Evolutionary conservation across 1,140 invertebrate genomes (phyloP).

Genomic region (Paraescarpia echinospica): DNA sequence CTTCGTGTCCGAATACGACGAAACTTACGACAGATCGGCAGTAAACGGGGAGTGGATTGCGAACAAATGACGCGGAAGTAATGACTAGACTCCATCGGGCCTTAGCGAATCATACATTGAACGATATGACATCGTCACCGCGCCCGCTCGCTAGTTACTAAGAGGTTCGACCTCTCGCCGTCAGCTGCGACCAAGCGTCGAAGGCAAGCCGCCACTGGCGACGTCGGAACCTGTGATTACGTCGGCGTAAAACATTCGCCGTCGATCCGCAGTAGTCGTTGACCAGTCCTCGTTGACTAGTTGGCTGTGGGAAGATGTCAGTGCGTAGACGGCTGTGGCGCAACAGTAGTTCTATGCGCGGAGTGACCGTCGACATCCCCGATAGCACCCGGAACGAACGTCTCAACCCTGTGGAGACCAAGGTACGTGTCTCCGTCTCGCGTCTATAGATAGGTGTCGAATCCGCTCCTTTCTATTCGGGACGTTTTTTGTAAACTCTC

Average conservation of each 20-base stretch:
- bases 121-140: neutral
- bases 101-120: neutral
- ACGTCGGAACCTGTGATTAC: neutral
- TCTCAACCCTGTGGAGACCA: neutral
- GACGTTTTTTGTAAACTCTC: too few species aligned
- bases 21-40: neutral
- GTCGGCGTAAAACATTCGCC: neutral
- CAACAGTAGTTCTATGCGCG: neutral
- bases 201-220: neutral
- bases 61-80: neutral
- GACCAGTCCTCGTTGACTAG: neutral
- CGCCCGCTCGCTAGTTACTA: neutral
- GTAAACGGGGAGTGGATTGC: neutral
- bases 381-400: neutral
- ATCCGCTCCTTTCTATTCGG: neutral
- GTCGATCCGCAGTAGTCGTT: neutral
- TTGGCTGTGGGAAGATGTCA: neutral
- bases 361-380: neutral
- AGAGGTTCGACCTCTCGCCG: neutral
- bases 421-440: neutral
- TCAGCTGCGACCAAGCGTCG: neutral
- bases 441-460: too few species aligned
- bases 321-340: neutral
- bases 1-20: neutral
- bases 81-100: neutral